Evolutionary conservation across 2,888 invertebrate genomes (phyloP).

Genomic region (Heterodera filipjevi): DNA sequence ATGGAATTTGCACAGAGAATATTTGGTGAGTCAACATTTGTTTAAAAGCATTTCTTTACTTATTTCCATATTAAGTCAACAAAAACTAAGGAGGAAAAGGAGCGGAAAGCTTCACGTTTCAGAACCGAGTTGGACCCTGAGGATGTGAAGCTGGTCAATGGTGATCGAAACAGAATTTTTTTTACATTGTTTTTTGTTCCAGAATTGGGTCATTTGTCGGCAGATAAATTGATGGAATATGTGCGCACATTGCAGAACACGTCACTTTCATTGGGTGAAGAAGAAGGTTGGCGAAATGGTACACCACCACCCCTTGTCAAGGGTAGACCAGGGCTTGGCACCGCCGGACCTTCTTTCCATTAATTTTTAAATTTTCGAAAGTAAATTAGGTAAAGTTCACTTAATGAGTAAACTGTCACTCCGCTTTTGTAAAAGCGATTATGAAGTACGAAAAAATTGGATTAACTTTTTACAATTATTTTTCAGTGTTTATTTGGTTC

Average conservation of each 20-base stretch:
- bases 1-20: slow-evolving; percentile 37
- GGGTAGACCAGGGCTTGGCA: too few relatives aligned
- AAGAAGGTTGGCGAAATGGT: slow-evolving; percentile 74
- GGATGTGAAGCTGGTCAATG: slow-evolving; percentile 58
- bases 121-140: slow-evolving; percentile 58
- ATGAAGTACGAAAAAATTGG: too few relatives aligned
- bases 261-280: slow-evolving; percentile 88
- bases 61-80: slow-evolving; percentile 29
- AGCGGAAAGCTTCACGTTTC: slow-evolving; percentile 39
- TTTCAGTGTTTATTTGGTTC: too few relatives aligned
- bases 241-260: slow-evolving; percentile 90
- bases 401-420: too few relatives aligned
- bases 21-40: slow-evolving; percentile 25
- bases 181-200: too few relatives aligned
- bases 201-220: slow-evolving; percentile 74
- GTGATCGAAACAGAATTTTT: too few relatives aligned
- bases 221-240: slow-evolving; percentile 84
- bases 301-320: too few relatives aligned
- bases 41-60: background rate
- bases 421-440: too few relatives aligned
- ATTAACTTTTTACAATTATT: too few relatives aligned
- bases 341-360: too few relatives aligned
- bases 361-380: too few relatives aligned
- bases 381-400: too few relatives aligned
- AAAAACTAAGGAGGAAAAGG: slow-evolving; percentile 27